phyloP scores from a whole-genome alignment of 2,797 vertebrate species.

The Oreortyx pictus region DNA sequence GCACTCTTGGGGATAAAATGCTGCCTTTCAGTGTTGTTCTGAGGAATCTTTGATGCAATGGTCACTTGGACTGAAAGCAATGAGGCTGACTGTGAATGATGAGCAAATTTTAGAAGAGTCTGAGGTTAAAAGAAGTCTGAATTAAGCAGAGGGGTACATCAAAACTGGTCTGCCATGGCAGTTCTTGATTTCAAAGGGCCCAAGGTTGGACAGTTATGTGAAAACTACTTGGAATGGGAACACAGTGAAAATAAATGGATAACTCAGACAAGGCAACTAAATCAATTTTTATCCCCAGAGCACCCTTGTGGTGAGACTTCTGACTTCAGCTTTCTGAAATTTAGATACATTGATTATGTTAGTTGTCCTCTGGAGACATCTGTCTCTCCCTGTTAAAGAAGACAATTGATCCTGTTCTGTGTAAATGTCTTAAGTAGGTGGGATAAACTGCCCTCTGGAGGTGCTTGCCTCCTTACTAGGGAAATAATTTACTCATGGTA shows the following conservation, averaged over 20 bases:
- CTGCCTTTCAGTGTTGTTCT: not conserved
- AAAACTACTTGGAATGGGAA: not conserved
- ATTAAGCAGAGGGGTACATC: not conserved
- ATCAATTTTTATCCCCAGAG: not conserved
- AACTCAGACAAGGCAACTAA: not conserved
- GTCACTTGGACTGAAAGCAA: not conserved
- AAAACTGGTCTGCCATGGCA: not conserved
- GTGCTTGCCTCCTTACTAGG: not conserved
- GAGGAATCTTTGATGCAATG: not conserved
- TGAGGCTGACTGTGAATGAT: not conserved
- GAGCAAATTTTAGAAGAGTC: not conserved
- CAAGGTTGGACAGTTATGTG: not conserved
- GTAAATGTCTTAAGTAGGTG: not conserved
- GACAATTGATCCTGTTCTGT: not conserved
- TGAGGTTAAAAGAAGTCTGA: not conserved
- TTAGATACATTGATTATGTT: not conserved
- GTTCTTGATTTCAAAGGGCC: not conserved
- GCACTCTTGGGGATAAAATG: not conserved
- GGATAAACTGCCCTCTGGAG: slow-evolving; percentile 2
- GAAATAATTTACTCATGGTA: not conserved
- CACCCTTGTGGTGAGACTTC: not conserved
- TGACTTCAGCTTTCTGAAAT: not conserved
- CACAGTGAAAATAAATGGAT: not conserved
- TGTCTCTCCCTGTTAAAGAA: not conserved
- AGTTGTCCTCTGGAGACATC: not conserved